A percentile compares a stretch with the other conserved stretches of the same genome.
Conservation (phyloP, 1,140 invertebrate genomes). For the Brachionus asplanchnoidis region DNA sequence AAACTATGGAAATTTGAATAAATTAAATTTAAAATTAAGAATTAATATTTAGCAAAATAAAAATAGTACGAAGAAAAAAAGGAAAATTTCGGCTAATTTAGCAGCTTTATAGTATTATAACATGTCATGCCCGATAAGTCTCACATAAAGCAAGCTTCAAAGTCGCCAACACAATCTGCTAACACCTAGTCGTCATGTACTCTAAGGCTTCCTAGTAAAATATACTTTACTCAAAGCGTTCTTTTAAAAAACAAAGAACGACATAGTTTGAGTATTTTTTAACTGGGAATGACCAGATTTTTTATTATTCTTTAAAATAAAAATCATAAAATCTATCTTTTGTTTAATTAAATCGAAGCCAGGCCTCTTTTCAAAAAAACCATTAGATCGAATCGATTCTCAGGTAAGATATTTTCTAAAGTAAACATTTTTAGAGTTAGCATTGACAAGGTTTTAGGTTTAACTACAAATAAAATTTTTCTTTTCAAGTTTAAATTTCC, state of each 20-base stretch:
- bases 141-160: not conserved
- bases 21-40: constrained; percentile 24
- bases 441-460: not conserved
- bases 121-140: not conserved
- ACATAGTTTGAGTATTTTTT: not conserved
- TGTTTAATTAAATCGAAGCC: not conserved
- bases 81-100: not conserved
- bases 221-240: not conserved
- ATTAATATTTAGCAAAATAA: not conserved
- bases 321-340: not conserved
- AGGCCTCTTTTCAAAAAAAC: not conserved
- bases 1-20: constrained; percentile 22
- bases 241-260: not conserved
- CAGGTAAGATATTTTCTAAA: not conserved
- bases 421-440: not conserved
- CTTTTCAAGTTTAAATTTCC: not conserved
- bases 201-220: not conserved
- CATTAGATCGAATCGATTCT: not conserved
- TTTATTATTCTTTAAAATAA: not conserved
- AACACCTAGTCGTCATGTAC: not conserved
- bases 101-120: not conserved
- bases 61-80: not conserved
- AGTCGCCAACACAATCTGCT: not conserved
- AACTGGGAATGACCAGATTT: not conserved
- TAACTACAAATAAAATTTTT: not conserved